Conservation (phyloP, 2,113 vertebrate species). For the Sceloporus tristichus region DNA sequence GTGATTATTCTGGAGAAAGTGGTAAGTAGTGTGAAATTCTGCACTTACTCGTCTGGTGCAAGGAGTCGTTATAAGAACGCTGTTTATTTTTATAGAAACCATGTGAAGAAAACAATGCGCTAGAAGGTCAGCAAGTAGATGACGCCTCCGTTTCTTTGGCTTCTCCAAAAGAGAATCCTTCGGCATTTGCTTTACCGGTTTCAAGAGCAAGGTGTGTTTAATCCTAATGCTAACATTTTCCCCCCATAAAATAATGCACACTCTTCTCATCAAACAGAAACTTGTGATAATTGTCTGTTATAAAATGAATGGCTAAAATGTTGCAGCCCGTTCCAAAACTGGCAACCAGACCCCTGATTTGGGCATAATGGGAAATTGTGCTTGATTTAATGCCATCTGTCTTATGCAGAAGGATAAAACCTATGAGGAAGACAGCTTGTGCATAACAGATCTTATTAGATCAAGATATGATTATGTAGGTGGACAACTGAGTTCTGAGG, state of each 20-base stretch:
- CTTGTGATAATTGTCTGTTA: too few relatives aligned
- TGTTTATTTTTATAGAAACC: conserved; percentile 57
- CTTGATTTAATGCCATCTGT: not conserved
- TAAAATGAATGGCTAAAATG: not conserved
- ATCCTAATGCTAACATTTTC: not conserved
- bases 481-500: not conserved
- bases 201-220: conserved; percentile 88
- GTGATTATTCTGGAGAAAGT: conserved; percentile 85
- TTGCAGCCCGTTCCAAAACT: not conserved
- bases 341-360: not conserved
- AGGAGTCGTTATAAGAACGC: not conserved
- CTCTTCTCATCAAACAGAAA: too few relatives aligned
- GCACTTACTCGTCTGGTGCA: not conserved
- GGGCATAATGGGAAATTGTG: not conserved
- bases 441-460: not conserved
- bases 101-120: conserved; percentile 56
- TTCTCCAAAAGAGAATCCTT: conserved; percentile 60
- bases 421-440: not conserved
- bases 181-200: conserved; percentile 81
- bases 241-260: too few relatives aligned
- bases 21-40: conserved; percentile 73
- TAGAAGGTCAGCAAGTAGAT: conserved; percentile 62
- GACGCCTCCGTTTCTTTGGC: conserved; percentile 61
- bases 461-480: not conserved
- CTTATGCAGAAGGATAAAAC: not conserved